These are phyloP conservation scores for Bambusicola thoracicus DNA, from an alignment of 2,113 vertebrate genomes.

Conservation along the genomic window DNA sequence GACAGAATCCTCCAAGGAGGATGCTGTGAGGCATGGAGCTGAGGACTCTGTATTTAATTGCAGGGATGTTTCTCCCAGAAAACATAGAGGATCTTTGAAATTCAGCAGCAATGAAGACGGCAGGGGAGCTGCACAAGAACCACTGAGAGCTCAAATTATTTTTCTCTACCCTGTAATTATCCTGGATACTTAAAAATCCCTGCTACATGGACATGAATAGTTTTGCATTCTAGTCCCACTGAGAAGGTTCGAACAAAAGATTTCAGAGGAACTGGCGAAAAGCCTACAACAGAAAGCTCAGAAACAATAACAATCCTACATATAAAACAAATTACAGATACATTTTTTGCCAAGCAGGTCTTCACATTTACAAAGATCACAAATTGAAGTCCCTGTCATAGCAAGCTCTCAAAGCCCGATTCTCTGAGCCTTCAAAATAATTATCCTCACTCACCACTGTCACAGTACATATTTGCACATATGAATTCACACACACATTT, in stretches of 20 bases:
- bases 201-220: not conserved
- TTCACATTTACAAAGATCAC: not conserved
- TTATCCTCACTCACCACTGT: rapidly evolving
- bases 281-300: not conserved
- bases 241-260: conserved; percentile 14
- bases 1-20: not conserved
- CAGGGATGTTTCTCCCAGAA: not conserved
- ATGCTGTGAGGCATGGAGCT: rapidly evolving
- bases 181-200: conserved; percentile 5
- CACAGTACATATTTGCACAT: rapidly evolving
- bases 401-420: not conserved
- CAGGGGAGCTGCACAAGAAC: conserved; percentile 5
- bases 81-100: not conserved
- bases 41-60: not conserved
- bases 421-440: not conserved
- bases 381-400: not conserved
- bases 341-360: not conserved
- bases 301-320: not conserved
- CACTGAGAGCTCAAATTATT: not conserved
- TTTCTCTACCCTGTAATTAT: conserved; percentile 34
- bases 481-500: not conserved
- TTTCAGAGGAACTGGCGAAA: not conserved
- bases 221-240: not conserved
- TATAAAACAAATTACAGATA: not conserved
- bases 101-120: conserved; percentile 9